Evolutionary conservation across 2,797 vertebrate species (phyloP), one percentile per base, ranked within the genome.

Genomic region (Sternarchorhynchus goeldii): DNA sequence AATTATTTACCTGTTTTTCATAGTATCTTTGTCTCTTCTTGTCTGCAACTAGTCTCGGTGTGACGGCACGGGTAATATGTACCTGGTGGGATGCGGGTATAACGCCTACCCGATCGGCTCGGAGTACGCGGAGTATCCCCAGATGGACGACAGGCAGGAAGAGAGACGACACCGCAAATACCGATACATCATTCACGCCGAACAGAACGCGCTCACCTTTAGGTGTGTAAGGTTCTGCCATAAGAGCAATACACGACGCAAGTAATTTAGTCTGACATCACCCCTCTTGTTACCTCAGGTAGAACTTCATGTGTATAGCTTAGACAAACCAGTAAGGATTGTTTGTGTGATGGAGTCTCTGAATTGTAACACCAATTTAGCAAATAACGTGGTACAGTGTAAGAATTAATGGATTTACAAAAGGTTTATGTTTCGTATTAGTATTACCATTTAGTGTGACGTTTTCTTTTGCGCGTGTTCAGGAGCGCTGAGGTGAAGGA

Each of bases 191-290:
- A 84, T 99, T 76, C 97, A 99, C 1, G 97, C 97, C 0, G 97
- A 99, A 86, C 97, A 98, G 92, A 99, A 97, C 2, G 97, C 97
- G 41, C 88, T 99, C 87, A 98, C 95, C 0, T 99, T 97, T 93
- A 96, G 96, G 97, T 98, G 92, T 59, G 85, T 17, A 0, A 5
- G 29, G 50, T 6, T 18, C 0, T 25, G 53, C n/a, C n/a, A 10
- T 41, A 21, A 59, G 36, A 31, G 39, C 25, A 18, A 20, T 41
- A 12, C 45, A 50, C 1, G 45, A 12, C 45, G 10, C 12, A 10
- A 50, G 10, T 1, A 50, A 14, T 10, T 50, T 12, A 12, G 45
- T 1, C 45, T 50, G 12, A 50, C 1, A 12, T 50, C 45, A 3
- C 0, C 8, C 45, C 14, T 50, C 45, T 50, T 14, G 45, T 12